Percentiles rank a stretch among this genome's conserved stretches.
Evolutionary conservation across 2,888 invertebrate species (phyloP).

Genomic region (Lapara coniferarum): DNA sequence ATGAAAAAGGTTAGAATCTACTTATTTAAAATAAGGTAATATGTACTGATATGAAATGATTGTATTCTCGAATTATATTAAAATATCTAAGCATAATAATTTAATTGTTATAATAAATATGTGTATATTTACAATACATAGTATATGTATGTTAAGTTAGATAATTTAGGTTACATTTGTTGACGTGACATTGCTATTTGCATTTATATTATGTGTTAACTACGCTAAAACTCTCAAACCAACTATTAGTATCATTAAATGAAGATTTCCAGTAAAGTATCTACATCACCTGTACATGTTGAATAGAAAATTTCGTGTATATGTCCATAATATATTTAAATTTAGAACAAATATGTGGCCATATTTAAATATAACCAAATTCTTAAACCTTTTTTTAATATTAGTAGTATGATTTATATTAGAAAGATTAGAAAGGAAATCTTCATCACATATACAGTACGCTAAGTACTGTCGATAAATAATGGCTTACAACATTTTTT

Average conservation of each 20-base stretch:
- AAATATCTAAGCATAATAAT: slow-evolving; percentile 19
- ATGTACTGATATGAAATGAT: not conserved
- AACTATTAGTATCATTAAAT: not conserved
- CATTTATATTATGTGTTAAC: not conserved
- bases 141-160: not conserved
- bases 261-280: no score
- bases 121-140: slow-evolving; percentile 1
- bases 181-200: not conserved
- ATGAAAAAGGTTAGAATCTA: not conserved
- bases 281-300: no score
- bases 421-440: no score
- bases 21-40: not conserved
- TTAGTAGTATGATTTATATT: no score
- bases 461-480: no score
- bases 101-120: slow-evolving; percentile 2
- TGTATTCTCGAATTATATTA: slow-evolving; percentile 13
- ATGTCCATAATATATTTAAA: not conserved
- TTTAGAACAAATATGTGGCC: not conserved
- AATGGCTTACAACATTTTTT: no score
- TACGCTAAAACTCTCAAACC: not conserved
- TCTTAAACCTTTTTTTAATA: not conserved
- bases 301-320: not conserved
- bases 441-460: no score
- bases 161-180: not conserved
- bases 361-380: not conserved